A percentile compares a stretch with the other conserved stretches of the same genome.
phyloP scores from a whole-genome alignment of 1,140 invertebrate genomes.

The Macrotrachela quadricornifera region DNA sequence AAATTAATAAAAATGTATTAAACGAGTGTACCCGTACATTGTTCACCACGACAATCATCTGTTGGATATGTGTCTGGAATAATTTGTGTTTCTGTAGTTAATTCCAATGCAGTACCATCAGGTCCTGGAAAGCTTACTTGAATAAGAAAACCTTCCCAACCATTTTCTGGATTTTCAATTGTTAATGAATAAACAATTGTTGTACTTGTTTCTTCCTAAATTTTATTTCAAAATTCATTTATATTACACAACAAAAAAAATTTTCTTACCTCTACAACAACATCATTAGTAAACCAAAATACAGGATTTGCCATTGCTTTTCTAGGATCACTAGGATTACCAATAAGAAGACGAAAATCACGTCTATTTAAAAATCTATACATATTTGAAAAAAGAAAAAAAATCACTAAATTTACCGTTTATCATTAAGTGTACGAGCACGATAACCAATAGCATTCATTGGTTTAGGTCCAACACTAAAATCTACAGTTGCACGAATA shows the following conservation, averaged over 20 bases:
- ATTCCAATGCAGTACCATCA: slow-evolving; percentile 13
- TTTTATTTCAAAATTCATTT: no score
- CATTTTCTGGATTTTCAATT: slow-evolving; percentile 13
- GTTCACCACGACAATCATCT: slow-evolving; percentile 15
- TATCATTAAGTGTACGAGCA: slow-evolving; percentile 14
- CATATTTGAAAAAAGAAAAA: background rate
- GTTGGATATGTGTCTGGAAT: slow-evolving; percentile 19
- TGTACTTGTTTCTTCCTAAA: background rate
- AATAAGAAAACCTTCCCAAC: slow-evolving; percentile 18
- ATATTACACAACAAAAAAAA: no score
- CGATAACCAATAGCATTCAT: slow-evolving; percentile 12
- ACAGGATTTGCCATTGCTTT: slow-evolving; percentile 15
- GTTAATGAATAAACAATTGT: slow-evolving; percentile 12
- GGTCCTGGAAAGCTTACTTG: slow-evolving; percentile 16
- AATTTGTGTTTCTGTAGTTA: slow-evolving; percentile 20
- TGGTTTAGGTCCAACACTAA: slow-evolving; percentile 12
- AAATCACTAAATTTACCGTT: slow-evolving; percentile 10
- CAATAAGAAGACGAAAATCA: slow-evolving; percentile 17
- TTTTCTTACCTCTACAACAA: no score
- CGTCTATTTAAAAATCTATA: slow-evolving; percentile 10
- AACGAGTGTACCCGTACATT: slow-evolving; percentile 16
- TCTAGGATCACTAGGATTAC: slow-evolving; percentile 12
- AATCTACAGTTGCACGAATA: slow-evolving; percentile 12
- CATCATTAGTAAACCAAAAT: slow-evolving; percentile 8
- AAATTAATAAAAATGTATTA: slow-evolving; percentile 2